Base-by-base conservation (phyloP, 2,888 invertebrate genomes). In the Tetragonisca angustula region DNA sequence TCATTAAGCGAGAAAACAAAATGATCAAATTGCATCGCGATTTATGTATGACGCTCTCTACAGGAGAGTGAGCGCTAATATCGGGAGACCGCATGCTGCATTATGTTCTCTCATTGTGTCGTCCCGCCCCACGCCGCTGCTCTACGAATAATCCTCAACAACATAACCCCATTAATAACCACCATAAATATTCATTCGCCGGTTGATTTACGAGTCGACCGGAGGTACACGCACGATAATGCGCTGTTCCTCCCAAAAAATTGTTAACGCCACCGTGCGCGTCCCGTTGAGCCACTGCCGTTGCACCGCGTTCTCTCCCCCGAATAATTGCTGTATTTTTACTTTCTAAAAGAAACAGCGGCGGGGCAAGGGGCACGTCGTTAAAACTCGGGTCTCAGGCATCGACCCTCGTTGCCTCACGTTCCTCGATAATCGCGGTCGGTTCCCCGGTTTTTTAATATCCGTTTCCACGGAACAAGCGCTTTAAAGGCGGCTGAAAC, bases 131-230 rank as follows among this genome's bases (percentile, higher is more conserved):
- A 76, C 68, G 61, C 43, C 50, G 59, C 65, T 73, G n/a, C 75
- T 78, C 82, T 74, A 83, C 89, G 87, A 90, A 91, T 91, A 91
- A 91, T 91, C 90, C 91, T 87, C 86, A 86, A 90, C 92, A 87
- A 82, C 82, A 84, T 89, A 89, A 89, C 85, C 86, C 91, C 91
- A 91, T 91, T 91, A 92, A 92, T 91, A 92, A 91, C 88, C 87
- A 83, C 91, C 87, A 91, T 91, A 91, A 91, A 91, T 92, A 91
- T 91, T 92, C 92, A 91, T 91, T 87, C 82, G 76, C 76, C 81
- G 81, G 83, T 77, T 92, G 91, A 92, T 92, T 92, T 90, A 91
- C 88, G 85, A 84, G 83, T 87, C 71, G 81, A 84, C 71, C 79
- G 71, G 69, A 43, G 76, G 70, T 67, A 67, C 74, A 54, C 49